phyloP scores from a whole-genome alignment of 2,888 invertebrate species.

The Schizaphis graminum region DNA sequence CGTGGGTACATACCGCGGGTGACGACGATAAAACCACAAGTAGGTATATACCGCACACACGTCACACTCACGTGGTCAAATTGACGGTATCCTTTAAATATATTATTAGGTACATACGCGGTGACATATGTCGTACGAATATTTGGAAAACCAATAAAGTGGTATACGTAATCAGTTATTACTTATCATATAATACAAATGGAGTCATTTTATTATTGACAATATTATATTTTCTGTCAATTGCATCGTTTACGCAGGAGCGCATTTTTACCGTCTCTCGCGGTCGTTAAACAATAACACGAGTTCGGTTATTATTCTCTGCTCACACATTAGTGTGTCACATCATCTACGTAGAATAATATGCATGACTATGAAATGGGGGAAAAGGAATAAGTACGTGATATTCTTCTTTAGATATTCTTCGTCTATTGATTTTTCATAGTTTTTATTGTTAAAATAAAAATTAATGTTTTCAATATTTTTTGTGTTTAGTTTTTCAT shows the following conservation, averaged over 20 bases:
- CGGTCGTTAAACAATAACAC: neutral
- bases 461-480: neutral
- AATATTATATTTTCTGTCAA: neutral
- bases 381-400: neutral
- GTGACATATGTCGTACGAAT: neutral
- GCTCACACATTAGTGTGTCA: rapidly evolving
- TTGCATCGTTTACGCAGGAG: neutral
- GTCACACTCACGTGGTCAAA: neutral
- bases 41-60: neutral
- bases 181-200: neutral
- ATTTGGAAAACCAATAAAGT: conserved; percentile 45
- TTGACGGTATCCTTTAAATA: neutral
- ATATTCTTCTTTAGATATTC: neutral
- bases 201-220: conserved; percentile 6
- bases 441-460: neutral
- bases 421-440: neutral
- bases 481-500: neutral
- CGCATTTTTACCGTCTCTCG: neutral
- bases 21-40: neutral
- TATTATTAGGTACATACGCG: neutral
- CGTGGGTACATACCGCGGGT: neutral
- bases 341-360: neutral
- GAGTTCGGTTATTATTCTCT: neutral
- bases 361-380: neutral
- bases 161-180: neutral